Conservation (phyloP, 64 coral and sea anemone genomes). For the Montipora cactus region DNA sequence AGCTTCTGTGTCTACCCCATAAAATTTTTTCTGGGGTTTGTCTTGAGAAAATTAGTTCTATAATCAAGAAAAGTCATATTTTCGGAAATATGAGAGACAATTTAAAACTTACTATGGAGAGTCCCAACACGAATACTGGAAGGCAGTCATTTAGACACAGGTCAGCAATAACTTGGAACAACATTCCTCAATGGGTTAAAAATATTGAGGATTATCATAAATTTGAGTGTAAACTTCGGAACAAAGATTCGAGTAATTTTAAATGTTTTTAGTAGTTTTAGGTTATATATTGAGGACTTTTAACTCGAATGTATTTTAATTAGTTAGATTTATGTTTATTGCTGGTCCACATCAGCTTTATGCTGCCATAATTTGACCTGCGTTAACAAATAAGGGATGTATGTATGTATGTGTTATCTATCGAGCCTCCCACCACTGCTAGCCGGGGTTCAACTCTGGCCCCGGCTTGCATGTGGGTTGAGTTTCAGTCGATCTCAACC, state of each 20-base stretch:
- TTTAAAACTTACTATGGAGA: neutral
- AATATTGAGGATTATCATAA: too few species aligned
- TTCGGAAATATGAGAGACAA: neutral
- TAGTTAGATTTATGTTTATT: neutral
- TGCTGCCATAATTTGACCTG: too few species aligned
- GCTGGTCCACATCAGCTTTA: too few species aligned
- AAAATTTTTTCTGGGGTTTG: slow-evolving; percentile 2
- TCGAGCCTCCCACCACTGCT: too few species aligned
- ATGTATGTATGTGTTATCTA: too few species aligned
- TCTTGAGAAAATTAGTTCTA: neutral
- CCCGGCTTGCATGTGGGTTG: too few species aligned
- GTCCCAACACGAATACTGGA: neutral
- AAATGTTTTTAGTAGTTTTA: neutral
- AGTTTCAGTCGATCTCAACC: too few species aligned
- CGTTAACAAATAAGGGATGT: neutral
- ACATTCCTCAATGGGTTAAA: neutral
- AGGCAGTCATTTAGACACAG: neutral
- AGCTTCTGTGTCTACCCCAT: slow-evolving; percentile 9
- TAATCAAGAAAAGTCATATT: slow-evolving; percentile 4
- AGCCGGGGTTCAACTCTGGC: too few species aligned
- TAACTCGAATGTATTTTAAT: neutral
- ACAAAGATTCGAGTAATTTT: neutral
- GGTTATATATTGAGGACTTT: neutral
- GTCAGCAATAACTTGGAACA: slow-evolving; percentile 6
- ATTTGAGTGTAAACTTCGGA: neutral